Evolutionary conservation across 2,113 vertebrate genomes (phyloP).

Genomic region (Tragelaphus imberbis): DNA sequence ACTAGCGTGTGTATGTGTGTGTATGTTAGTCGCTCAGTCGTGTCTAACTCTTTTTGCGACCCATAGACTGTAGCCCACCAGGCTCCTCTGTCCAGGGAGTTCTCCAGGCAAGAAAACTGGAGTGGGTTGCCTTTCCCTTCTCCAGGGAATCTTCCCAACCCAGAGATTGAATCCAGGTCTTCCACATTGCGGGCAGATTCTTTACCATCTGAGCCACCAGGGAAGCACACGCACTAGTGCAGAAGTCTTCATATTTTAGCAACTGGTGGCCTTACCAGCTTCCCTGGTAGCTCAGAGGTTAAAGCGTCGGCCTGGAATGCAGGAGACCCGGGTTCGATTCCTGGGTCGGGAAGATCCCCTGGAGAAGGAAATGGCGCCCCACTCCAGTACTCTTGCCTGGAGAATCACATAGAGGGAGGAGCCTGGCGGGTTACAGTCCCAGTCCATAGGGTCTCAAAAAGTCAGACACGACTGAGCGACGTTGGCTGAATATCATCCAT

Average conservation of each 20-base stretch:
- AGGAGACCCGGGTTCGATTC: no score
- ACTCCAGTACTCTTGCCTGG: no score
- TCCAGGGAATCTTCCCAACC: not conserved
- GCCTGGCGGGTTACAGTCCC: no score
- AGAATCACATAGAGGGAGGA: no score
- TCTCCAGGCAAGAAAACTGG: not conserved
- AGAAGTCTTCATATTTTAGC: not conserved
- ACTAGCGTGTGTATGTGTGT: not conserved
- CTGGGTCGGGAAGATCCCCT: no score
- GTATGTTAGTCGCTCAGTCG: not conserved
- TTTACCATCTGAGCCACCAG: not conserved
- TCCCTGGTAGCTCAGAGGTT: no score
- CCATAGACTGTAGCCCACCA: not conserved
- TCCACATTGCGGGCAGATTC: not conserved
- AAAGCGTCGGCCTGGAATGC: no score
- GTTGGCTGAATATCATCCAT: not conserved
- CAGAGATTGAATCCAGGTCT: not conserved
- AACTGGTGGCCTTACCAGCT: not conserved
- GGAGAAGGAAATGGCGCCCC: no score
- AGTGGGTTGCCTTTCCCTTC: not conserved
- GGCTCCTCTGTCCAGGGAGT: not conserved
- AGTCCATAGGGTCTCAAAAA: no score
- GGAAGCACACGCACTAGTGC: not conserved
- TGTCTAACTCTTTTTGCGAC: not conserved
- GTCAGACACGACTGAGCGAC: no score